Evolutionary conservation across 1,140 invertebrate species (phyloP), one percentile per base, ranked within the genome.

Genomic region (Macrosteles quadrilineatus): DNA sequence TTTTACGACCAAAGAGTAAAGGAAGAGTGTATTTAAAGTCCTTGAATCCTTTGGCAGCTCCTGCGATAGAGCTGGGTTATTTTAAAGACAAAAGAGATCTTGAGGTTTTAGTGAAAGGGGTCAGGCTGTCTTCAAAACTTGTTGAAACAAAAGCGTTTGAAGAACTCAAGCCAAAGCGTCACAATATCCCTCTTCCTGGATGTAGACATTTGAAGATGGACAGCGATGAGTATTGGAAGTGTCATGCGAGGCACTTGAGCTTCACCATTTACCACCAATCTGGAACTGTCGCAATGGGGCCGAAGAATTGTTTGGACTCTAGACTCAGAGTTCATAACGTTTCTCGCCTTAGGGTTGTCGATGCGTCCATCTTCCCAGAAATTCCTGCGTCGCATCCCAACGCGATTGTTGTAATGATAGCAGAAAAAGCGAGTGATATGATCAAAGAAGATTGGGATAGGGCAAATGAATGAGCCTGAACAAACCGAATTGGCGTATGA

Each of bases 21-120:
- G 90, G 90, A n/a, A 77, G 78, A 55, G 66, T 91, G 6, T 81
- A 82, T 73, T 77, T 91, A 14, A 82, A 79, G 65, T 79, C 81
- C 63, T 81, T 74, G 31, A 83, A 92, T 80, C 90, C 90, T 4
- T 84, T 85, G 57, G 82, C 86, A 6, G 88, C 92, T 76, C 96
- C 96, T 0, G 80, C 87, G 25, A 88, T 97, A 17, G 87, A 91
- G 75, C 88, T 94, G 0, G 93, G 93, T 73, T 95, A 94, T 74
- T 88, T 92, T 57, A 80, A 83, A 25, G 80, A 89, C 78, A 65
- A 69, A 11, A 79, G 78, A 23, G 81, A 84, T 69, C 57, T 82
- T 6, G 67, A 78, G 17, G 72, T 76, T n/a, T 53, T 81, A 2
- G 74, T 80, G 1, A 76, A 75, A 76, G 80, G 76, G n/a, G 72